These are phyloP conservation scores for Tiliacea citrago DNA, from an alignment of 2,888 invertebrate species.

Conservation along the genomic window DNA sequence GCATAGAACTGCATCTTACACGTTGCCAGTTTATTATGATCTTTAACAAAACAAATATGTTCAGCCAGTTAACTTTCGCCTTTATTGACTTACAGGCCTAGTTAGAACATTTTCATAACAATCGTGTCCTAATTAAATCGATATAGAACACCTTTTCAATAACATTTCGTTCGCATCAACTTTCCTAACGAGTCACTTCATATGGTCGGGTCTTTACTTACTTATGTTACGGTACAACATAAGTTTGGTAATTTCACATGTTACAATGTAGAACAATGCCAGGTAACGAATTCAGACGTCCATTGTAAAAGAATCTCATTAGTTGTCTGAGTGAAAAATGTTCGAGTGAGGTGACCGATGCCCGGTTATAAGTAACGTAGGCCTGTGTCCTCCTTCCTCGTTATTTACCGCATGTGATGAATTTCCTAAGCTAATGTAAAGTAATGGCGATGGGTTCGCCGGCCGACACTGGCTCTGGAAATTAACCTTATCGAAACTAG, in stretches of 20 bases:
- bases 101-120: conserved; percentile 25
- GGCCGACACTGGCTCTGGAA: conserved; percentile 63
- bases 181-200: conserved; percentile 29
- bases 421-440: conserved; percentile 76
- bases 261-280: conserved; percentile 71
- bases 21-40: conserved; percentile 24
- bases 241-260: conserved; percentile 67
- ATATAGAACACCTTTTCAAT: conserved; percentile 22
- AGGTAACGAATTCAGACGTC: conserved; percentile 73
- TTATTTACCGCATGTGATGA: conserved; percentile 72
- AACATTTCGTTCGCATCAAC: conserved; percentile 23
- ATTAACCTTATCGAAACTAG: conserved; percentile 71
- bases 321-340: conserved; percentile 75
- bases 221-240: conserved; percentile 37
- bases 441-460: conserved; percentile 72
- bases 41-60: conserved; percentile 16
- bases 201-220: conserved; percentile 23
- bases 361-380: conserved; percentile 70
- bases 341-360: conserved; percentile 74
- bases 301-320: conserved; percentile 74
- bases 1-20: conserved; percentile 33
- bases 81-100: conserved; percentile 24
- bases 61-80: conserved; percentile 6
- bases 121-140: conserved; percentile 31
- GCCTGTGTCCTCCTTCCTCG: conserved; percentile 61